Evolutionary conservation across 2,888 invertebrate genomes (phyloP), one percentile per base, ranked within the genome.

Genomic region (Tridacna gigas): DNA sequence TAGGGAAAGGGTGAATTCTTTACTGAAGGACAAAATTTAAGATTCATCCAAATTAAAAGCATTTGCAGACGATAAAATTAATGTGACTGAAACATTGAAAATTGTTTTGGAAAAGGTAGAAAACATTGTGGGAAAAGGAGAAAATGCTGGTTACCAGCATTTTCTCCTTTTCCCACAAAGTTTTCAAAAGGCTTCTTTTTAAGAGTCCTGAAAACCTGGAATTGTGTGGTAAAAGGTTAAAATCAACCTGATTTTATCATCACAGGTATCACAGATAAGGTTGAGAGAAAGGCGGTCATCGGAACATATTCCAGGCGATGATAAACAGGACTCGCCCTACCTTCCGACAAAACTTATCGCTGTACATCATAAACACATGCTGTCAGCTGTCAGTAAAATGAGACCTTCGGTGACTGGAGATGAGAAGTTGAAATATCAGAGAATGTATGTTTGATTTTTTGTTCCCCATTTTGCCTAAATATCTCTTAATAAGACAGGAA

Each of bases 401-500:
- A 96, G 96, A 81, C 98, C 98, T 0, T 98, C 98, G 0, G 96
- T 98, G 5, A 96, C 97, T 9, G 93, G 93, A 22, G 95, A 96
- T 47, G 98, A 98, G 93, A 96, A 96, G 86, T 89, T 95, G 22
- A 97, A 97, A 95, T 98, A 97, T 93, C 96, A 97, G 89, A 96
- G 95, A 93, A 97, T 97, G 97, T 98, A 95, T 96, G 97, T 96
- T 78, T n/a, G n/a, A n/a, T n/a, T n/a, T n/a, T n/a, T n/a, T n/a
- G n/a, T n/a, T n/a, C n/a, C n/a, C n/a, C n/a, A n/a, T n/a, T n/a
- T n/a, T n/a, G n/a, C n/a, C n/a, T n/a, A n/a, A n/a, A n/a, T n/a
- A n/a, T n/a, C n/a, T n/a, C n/a, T n/a, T n/a, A n/a, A n/a, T n/a
- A n/a, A n/a, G n/a, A n/a, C n/a, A n/a, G n/a, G n/a, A n/a, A n/a